Percentiles rank a stretch among this genome's conserved stretches.
These are phyloP conservation scores for Corythaixoides concolor DNA, from an alignment of 2,113 vertebrate genomes.

Conservation along the genomic window DNA sequence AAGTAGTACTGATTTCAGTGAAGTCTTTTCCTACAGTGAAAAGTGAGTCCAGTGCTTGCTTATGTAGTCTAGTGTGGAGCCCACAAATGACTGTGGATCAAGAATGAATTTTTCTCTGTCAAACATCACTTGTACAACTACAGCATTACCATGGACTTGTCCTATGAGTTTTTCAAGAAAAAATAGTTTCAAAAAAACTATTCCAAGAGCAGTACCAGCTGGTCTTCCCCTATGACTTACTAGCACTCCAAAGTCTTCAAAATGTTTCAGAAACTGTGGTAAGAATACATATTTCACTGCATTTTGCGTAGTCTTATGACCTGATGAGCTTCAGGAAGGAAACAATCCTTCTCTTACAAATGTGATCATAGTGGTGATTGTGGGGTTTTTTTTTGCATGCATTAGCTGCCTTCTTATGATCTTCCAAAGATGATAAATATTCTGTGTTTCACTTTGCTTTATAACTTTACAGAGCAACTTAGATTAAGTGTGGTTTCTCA, in stretches of 20 bases:
- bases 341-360: neutral
- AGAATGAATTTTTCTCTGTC: neutral
- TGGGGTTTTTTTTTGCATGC: neutral
- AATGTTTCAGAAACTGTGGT: neutral
- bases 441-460: neutral
- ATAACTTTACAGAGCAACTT: neutral
- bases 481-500: neutral
- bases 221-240: fast-evolving
- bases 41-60: neutral
- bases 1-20: neutral
- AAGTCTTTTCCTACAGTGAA: neutral
- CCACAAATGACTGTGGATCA: too few relatives aligned
- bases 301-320: neutral
- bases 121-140: neutral
- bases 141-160: neutral
- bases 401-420: neutral
- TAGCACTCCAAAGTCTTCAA: neutral
- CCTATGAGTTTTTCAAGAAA: neutral
- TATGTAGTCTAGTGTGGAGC: neutral
- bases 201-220: neutral
- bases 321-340: neutral
- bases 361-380: neutral
- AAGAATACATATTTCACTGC: fast-evolving
- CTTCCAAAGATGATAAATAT: neutral
- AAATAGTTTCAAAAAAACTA: neutral